Base-by-base conservation (phyloP, 1,140 invertebrate genomes). In the Anastatus disparis region DNA sequence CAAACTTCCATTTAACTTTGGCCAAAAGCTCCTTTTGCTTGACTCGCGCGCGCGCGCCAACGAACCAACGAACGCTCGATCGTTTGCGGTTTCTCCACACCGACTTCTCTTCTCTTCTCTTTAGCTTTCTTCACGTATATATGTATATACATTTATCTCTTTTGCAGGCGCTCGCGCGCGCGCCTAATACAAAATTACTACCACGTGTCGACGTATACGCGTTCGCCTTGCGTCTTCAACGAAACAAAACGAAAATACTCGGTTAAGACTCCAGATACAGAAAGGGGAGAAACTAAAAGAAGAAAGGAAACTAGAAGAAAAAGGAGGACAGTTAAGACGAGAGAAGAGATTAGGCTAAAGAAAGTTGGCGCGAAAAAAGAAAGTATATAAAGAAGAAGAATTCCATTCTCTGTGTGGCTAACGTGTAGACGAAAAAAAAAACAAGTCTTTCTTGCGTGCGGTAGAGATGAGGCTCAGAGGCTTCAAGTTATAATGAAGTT, bases 1-100 rank as follows among this genome's bases (percentile, higher is more conserved):
- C 56, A 53, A 62, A 67, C 59, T 73, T 74, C 73, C 73, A 75
- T 75, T 75, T 75, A 76, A 76, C 74, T 76, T 74, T 65, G 58
- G 71, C 71, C 68, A 65, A 74, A 73, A n/a, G 46, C 58, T 15
- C 24, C 15, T n/a, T n/a, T n/a, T n/a, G n/a, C n/a, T n/a, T 7
- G 35, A 20, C 22, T 20, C 46, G 46, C 46, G 46, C 17, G n/a
- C 46, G 6, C 17, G 17, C 35, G n/a, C n/a, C n/a, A n/a, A n/a
- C n/a, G n/a, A n/a, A n/a, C n/a, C n/a, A n/a, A n/a, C n/a, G n/a
- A n/a, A n/a, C n/a, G n/a, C n/a, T n/a, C 56, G 56, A 61, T 61
- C 56, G 56, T 61, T 61, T 24, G 35, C 61, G 44, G 27, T 62
- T 62, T 20, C 42, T 58, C 55, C 24, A 8, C 55, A n/a, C 20